phyloP scores from a whole-genome alignment of 2,888 invertebrate species.

The Oligia latruncula region DNA sequence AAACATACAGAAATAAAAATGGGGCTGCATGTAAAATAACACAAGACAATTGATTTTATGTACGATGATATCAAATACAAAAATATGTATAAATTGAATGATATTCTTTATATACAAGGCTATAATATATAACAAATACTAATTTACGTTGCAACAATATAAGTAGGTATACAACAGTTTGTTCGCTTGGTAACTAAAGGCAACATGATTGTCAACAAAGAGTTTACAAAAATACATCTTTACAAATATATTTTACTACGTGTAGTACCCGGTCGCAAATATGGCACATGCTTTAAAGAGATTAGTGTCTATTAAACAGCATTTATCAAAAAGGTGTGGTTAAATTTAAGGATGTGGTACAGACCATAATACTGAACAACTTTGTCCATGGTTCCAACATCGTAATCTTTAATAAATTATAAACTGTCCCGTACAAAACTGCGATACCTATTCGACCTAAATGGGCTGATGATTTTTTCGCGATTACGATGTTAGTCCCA shows the following conservation, averaged over 20 bases:
- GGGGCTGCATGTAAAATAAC: background rate
- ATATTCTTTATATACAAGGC: background rate
- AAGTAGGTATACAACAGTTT: constrained; percentile 41
- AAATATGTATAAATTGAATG: background rate
- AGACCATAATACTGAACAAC: too few relatives aligned
- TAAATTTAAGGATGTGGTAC: background rate
- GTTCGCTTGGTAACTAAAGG: constrained; percentile 42
- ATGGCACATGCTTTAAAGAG: constrained; percentile 1
- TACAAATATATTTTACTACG: constrained; percentile 40
- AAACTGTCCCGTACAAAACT: background rate
- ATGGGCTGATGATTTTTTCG: background rate
- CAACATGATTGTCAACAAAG: constrained; percentile 20
- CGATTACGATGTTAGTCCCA: background rate
- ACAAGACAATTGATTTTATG: background rate
- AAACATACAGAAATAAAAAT: constrained; percentile 3
- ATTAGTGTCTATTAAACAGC: background rate
- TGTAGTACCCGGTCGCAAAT: background rate
- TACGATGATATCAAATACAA: constrained; percentile 17
- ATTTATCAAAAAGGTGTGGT: background rate
- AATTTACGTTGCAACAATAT: constrained; percentile 22
- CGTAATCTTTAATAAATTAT: background rate
- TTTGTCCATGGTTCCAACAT: background rate
- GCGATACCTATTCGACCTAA: background rate
- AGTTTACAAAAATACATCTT: constrained; percentile 67
- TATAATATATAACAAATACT: constrained; percentile 21